phyloP scores from a whole-genome alignment of 2,888 invertebrate species.

The Papilio demoleus region DNA sequence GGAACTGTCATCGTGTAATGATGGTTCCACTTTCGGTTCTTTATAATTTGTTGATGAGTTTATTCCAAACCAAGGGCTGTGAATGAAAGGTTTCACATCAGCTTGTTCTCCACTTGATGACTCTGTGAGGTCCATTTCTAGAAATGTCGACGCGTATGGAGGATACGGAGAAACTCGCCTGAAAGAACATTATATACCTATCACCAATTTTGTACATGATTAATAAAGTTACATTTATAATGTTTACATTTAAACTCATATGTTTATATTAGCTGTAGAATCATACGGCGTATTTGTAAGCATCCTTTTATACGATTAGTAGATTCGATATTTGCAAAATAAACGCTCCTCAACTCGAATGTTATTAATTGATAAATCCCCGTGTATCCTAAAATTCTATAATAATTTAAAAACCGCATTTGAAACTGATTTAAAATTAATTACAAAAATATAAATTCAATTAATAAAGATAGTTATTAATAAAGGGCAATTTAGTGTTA shows the following conservation, averaged over 20 bases:
- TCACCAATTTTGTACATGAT: not conserved
- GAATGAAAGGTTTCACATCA: slow-evolving; percentile 55
- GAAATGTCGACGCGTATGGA: slow-evolving; percentile 53
- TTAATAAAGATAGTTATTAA: too few relatives aligned
- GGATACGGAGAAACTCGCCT: slow-evolving; percentile 61
- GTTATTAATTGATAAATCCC: too few relatives aligned
- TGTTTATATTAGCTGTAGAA: not conserved
- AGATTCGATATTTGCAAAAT: too few relatives aligned
- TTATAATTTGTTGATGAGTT: slow-evolving; percentile 30
- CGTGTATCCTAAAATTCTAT: too few relatives aligned
- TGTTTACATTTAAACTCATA: not conserved
- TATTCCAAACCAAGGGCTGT: slow-evolving; percentile 52
- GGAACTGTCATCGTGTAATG: slow-evolving; percentile 54
- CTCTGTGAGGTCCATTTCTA: slow-evolving; percentile 52
- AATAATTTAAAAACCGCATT: too few relatives aligned
- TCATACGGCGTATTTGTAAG: too few relatives aligned
- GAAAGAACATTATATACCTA: slow-evolving; percentile 34
- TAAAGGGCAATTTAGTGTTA: too few relatives aligned
- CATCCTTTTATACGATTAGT: not conserved
- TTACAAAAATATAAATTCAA: too few relatives aligned
- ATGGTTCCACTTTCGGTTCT: slow-evolving; percentile 44
- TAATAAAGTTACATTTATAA: not conserved
- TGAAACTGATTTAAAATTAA: too few relatives aligned
- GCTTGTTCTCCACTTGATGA: slow-evolving; percentile 44
- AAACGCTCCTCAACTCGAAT: too few relatives aligned